Base-by-base conservation (phyloP, 2,888 invertebrate species). In the Coleophora flavipennella region DNA sequence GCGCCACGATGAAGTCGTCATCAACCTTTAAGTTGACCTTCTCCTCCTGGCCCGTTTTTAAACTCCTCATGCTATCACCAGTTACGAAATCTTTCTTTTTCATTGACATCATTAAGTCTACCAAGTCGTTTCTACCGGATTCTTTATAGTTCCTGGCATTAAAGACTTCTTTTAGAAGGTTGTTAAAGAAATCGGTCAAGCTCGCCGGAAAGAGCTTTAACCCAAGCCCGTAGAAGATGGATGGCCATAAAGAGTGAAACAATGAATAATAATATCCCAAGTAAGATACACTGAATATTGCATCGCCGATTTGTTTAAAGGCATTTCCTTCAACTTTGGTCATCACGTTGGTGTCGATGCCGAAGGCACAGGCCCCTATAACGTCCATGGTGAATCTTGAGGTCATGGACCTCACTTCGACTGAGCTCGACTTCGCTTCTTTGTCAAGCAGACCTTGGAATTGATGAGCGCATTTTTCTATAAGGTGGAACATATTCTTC, bases 1-100 rank as follows among this genome's bases (percentile, higher is more conserved):
- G 88, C 0, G 87, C 78, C 0, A 80, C 71, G 7, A 89, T 46
- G 33, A 87, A 55, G 2, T 83, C 67, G 8, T 85, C 55, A 1
- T 74, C 63, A 0, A 87, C 53, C 1, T 65, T 55, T 0, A 79
- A 8, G 4, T 27, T 41, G 3, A 50, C 35, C 48, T 40, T 55
- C 10, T 41, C 29, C 6, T 33, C 39, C 13, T 47, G 44, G 13
- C 40, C 44, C 8, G 39, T 39, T 35, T 44, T 51, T 13, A 38
- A 29, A 0, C 46, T 40, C 20, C 40, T 47, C 2, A 67, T 49
- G 13, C 59, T 59, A 27, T 65, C 62, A 2, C 65, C 63, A 1
- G 36, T 38, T 13, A 68, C 48, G 13, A 45, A 40, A 10, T 55
- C 45, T 2, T 56, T 48, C 8, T 61, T 41, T 8, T 49, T 54